A percentile compares a stretch with the other conserved stretches of the same genome.
Conservation (phyloP, 1,140 invertebrate genomes). For the Lerema accius region DNA sequence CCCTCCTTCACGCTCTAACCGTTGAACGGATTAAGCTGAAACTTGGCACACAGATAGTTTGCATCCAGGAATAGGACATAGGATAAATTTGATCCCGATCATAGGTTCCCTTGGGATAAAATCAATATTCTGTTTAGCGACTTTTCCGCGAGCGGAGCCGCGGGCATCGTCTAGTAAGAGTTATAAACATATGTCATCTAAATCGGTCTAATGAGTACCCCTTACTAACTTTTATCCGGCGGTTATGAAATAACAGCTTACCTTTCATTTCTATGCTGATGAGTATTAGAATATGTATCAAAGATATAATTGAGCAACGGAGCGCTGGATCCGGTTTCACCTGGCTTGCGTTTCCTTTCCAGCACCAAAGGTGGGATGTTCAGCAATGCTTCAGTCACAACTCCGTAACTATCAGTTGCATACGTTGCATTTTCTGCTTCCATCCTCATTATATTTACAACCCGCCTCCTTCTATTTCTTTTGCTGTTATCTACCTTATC, state of each 20-base stretch:
- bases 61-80: no score
- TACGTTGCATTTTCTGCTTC: slow-evolving; percentile 42
- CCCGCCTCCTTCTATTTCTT: slow-evolving; percentile 57
- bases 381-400: slow-evolving; percentile 37
- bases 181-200: no score
- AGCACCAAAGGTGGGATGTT: slow-evolving; percentile 44
- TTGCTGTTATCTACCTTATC: slow-evolving; percentile 45
- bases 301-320: slow-evolving; percentile 79
- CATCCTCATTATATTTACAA: slow-evolving; percentile 53
- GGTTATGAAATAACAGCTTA: slow-evolving; percentile 46
- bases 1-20: no score
- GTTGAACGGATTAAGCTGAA: no score
- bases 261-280: slow-evolving; percentile 75
- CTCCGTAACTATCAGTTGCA: slow-evolving; percentile 37
- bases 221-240: no score
- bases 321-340: slow-evolving; percentile 70
- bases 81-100: no score
- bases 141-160: no score
- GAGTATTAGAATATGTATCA: slow-evolving; percentile 74
- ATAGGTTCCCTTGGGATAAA: no score
- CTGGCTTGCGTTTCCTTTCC: slow-evolving; percentile 61
- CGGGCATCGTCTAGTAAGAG: no score
- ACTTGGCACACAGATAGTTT: no score
- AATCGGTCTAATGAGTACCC: no score
- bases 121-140: no score